Base-by-base conservation (phyloP, 2,888 invertebrate genomes). In the Tinea pellionella region DNA sequence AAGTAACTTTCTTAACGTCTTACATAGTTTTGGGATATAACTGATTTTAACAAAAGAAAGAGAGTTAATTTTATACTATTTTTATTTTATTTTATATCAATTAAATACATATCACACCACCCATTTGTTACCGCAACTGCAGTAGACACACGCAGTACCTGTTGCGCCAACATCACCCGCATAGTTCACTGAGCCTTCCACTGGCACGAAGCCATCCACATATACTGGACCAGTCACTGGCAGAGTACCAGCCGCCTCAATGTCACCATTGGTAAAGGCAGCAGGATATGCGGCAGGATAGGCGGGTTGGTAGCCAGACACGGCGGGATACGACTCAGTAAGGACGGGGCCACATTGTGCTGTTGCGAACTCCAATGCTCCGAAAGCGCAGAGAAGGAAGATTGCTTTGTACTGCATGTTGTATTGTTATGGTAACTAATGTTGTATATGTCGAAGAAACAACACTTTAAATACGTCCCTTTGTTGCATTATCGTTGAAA, bases 181-280 rank as follows among this genome's bases (percentile, higher is more conserved):
- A 62, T 70, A 72, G 41, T 63, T 42, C 1, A 74, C 72, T 18
- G 65, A 66, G 53, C 73, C 73, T 30, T 68, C 59, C 42, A 73
- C 68, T 8, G 72, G 73, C n/a, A 73, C 69, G 55, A 67, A 66
- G 32, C 73, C 73, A 41, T 65, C 64, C 43, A 74, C 66, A n/a
- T 63, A 57, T 16, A 72, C 69, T 59, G 63, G 61, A 19, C 73
- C 74, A 13, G 61, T 63, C 9, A 68, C 68, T 15, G 64, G 65
- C 61, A 73, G 51, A 59, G 70, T 66, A 41, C 71, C 73, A 15
- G 61, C 64, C n/a, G 69, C 66, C 1, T 63, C 65, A 43, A 68
- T 63, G 56, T 69, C 65, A 6, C 71, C 71, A 55, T 62, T 60
- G 15, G 69, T 70, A 13, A 19, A 55, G 3, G 11, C 11, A 18